A percentile compares a stretch with the other conserved stretches of the same genome.
Conservation (phyloP, 2,113 vertebrate species). For the Desmodus rotundus region DNA sequence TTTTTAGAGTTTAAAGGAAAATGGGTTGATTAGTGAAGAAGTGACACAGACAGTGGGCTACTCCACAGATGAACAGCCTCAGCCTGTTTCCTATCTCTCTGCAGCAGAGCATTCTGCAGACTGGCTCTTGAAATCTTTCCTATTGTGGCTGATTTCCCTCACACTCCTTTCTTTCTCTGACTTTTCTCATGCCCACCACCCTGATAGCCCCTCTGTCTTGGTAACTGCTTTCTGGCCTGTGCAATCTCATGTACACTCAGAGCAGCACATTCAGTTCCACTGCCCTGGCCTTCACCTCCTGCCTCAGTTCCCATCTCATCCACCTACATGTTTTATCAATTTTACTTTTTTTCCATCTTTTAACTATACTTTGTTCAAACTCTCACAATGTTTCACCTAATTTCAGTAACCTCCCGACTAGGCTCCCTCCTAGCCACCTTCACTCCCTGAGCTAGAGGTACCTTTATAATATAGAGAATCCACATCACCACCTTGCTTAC, state of each 20-base stretch:
- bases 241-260: neutral
- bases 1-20: neutral
- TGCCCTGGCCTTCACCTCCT: rapidly evolving
- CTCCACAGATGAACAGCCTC: neutral
- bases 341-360: neutral
- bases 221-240: neutral
- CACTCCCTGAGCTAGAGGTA: neutral
- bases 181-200: neutral
- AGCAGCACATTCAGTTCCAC: neutral
- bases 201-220: neutral
- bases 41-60: neutral
- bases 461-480: neutral
- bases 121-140: neutral
- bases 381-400: neutral
- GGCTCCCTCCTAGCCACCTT: neutral
- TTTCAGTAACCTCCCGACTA: neutral
- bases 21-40: neutral
- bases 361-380: neutral
- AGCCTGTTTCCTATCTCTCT: neutral
- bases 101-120: neutral
- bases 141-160: neutral
- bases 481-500: neutral
- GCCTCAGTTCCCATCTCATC: neutral
- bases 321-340: neutral
- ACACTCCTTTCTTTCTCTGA: neutral